A percentile compares a stretch with the other conserved stretches of the same genome.
Conservation (phyloP, 1,140 invertebrate genomes). For the Matsumurasca onukii region DNA sequence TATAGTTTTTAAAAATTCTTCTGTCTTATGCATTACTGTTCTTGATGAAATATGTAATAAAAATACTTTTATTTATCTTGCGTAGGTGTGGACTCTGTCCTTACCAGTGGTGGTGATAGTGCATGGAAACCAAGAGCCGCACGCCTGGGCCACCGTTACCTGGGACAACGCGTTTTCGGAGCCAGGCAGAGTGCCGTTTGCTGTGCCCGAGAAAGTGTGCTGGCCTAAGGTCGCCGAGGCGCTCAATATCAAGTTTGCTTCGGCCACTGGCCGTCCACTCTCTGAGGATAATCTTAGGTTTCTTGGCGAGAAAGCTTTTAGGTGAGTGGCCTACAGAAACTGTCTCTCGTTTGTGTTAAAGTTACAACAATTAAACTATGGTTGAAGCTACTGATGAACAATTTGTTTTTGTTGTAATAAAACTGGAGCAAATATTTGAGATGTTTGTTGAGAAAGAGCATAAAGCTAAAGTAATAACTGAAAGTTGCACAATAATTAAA, state of each 20-base stretch:
- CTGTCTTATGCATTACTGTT: no score
- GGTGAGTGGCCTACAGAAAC: no score
- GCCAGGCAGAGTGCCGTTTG: slow-evolving; percentile 84
- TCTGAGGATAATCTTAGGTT: slow-evolving; percentile 86
- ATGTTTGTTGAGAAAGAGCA: no score
- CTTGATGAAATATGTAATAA: no score
- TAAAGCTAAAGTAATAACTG: no score
- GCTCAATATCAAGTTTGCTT: slow-evolving; percentile 85
- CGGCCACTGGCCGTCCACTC: slow-evolving; percentile 76
- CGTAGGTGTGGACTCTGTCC: slow-evolving; percentile 86
- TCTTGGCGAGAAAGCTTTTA: slow-evolving; percentile 88
- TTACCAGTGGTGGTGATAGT: slow-evolving; percentile 97
- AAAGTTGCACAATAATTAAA: no score
- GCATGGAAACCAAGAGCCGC: slow-evolving; percentile 96
- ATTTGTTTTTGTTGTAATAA: no score
- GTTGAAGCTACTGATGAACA: no score
- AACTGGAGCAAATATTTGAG: no score
- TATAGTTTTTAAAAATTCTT: no score
- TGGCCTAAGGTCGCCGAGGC: slow-evolving; percentile 85
- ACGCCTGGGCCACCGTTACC: slow-evolving; percentile 95
- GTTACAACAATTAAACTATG: no score
- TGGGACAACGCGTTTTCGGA: slow-evolving; percentile 98
- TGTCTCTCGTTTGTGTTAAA: slow-evolving; percentile 7
- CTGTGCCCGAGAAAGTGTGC: slow-evolving; percentile 80
- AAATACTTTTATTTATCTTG: no score